Evolutionary conservation across 2,113 vertebrate genomes (phyloP).

Genomic region (Falco punctatus): DNA sequence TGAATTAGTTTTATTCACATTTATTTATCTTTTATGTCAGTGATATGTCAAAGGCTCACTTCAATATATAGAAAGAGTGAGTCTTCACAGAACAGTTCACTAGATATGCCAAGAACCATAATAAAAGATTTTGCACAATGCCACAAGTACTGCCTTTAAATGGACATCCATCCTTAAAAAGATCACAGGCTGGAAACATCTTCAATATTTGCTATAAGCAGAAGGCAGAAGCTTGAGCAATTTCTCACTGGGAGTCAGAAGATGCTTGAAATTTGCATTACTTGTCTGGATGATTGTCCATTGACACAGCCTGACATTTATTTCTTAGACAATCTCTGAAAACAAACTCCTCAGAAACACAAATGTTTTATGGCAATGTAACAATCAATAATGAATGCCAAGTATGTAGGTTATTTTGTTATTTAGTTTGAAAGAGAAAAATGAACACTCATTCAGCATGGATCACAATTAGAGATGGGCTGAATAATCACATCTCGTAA

Average conservation of each 20-base stretch:
- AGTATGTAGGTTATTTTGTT: not conserved
- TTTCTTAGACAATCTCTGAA: not conserved
- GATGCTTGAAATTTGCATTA: not conserved
- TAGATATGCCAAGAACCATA: not conserved
- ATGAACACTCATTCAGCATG: not conserved
- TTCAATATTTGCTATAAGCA: not conserved
- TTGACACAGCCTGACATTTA: not conserved
- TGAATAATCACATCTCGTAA: not conserved
- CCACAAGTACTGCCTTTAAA: not conserved
- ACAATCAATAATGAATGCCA: not conserved
- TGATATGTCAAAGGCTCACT: not conserved
- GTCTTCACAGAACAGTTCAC: not conserved
- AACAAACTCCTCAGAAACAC: not conserved
- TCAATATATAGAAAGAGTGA: not conserved
- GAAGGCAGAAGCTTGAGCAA: not conserved
- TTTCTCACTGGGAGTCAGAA: not conserved
- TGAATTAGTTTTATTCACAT: not conserved
- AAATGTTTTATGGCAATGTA: not conserved
- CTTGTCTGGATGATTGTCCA: not conserved
- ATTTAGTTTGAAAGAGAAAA: not conserved
- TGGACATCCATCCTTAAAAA: not conserved
- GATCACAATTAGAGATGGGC: not conserved
- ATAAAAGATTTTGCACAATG: not conserved
- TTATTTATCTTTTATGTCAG: not conserved
- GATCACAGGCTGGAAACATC: not conserved